Conservation (phyloP, 2,113 vertebrate genomes). For the Rhinolophus ferrumequinum region DNA sequence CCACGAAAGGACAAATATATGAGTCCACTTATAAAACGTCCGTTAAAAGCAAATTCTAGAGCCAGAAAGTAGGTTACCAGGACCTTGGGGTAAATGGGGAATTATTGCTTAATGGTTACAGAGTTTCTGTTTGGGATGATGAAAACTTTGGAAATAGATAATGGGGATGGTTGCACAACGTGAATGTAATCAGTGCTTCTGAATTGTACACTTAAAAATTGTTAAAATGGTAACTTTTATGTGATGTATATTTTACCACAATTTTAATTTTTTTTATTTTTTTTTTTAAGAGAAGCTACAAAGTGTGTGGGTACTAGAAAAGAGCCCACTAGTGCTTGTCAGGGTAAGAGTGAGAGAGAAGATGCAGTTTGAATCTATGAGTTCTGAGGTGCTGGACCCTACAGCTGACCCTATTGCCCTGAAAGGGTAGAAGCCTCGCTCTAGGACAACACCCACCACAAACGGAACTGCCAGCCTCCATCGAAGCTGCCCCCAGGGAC, state of each 20-base stretch:
- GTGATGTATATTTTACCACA: not conserved
- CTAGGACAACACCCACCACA: rapidly evolving
- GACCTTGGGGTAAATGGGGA: not conserved
- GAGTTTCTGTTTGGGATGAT: not conserved
- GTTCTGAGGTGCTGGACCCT: not conserved
- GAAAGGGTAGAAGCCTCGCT: not conserved
- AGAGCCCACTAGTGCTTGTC: not conserved
- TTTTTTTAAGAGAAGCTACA: not conserved
- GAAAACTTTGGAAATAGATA: not conserved
- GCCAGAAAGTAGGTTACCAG: not conserved
- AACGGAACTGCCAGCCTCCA: not conserved
- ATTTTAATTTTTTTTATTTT: too few species aligned
- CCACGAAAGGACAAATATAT: not conserved
- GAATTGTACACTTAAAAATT: not conserved
- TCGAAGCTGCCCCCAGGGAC: not conserved
- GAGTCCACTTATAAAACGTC: not conserved
- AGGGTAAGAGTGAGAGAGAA: not conserved
- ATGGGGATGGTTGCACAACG: not conserved
- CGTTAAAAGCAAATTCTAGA: not conserved
- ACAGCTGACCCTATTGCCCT: not conserved
- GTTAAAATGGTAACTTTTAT: not conserved
- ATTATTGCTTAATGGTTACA: not conserved
- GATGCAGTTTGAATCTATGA: not conserved
- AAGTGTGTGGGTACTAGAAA: not conserved
- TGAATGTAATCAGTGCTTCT: not conserved